phyloP scores from a whole-genome alignment of 37 sponge, comb jelly and placozoan genomes.

The Theonella swinhoei region DNA sequence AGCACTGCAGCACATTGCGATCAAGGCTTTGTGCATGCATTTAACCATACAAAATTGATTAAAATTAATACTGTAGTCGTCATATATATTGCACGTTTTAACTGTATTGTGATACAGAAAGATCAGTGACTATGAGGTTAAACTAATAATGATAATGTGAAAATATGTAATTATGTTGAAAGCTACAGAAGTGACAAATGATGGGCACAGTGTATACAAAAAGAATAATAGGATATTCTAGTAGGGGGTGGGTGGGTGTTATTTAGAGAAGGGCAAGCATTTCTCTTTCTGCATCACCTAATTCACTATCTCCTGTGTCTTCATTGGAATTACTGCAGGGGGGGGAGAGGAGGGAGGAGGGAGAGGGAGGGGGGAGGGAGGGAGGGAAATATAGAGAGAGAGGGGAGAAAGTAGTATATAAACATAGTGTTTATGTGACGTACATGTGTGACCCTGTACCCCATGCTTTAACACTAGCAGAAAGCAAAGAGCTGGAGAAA shows the following conservation, averaged over 20 bases:
- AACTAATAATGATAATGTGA: not conserved
- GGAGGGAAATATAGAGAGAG: conserved; percentile 1
- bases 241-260: no score
- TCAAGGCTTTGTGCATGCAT: no score
- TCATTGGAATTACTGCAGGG: conserved; percentile 18
- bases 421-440: no score
- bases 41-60: no score
- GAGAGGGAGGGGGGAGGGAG: not conserved
- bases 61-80: no score
- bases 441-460: not conserved
- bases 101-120: no score
- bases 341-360: not conserved
- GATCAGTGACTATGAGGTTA: not conserved
- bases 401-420: not conserved
- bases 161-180: not conserved
- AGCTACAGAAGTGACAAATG: no score
- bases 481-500: not conserved
- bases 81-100: no score
- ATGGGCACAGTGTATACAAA: no score
- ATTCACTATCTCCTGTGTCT: conserved; percentile 17
- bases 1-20: no score
- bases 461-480: not conserved
- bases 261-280: conserved; percentile 18
- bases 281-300: conserved; percentile 66
- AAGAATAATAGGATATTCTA: no score